phyloP scores from a whole-genome alignment of 1,140 invertebrate species.

The Helicoverpa armigera region DNA sequence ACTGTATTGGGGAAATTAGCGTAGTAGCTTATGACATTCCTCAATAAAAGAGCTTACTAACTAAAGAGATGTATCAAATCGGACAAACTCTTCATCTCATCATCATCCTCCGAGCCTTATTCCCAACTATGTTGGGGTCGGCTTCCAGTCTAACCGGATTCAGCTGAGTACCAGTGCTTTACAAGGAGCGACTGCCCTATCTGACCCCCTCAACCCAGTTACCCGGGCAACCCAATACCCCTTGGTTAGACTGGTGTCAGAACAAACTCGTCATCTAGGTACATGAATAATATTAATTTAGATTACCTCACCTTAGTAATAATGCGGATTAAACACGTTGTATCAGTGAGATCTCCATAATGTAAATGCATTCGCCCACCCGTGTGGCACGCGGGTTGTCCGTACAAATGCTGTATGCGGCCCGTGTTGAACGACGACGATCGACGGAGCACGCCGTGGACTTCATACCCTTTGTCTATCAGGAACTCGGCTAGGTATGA shows the following conservation, averaged over 20 bases:
- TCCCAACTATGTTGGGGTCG: conserved; percentile 2
- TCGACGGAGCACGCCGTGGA: conserved; percentile 98
- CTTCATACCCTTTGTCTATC: conserved; percentile 97
- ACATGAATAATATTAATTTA: too few species aligned
- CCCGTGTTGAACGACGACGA: conserved; percentile 99
- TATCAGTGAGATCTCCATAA: conserved; percentile 99
- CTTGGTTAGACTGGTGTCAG: too few species aligned
- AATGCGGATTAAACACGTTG: conserved; percentile 98
- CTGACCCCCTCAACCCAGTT: too few species aligned
- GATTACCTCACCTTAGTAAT: conserved; percentile 89
- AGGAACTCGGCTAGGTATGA: conserved; percentile 99
- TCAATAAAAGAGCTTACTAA: too few species aligned
- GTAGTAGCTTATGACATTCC: too few species aligned
- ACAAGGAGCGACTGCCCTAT: too few species aligned
- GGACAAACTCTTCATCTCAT: neutral
- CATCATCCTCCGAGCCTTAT: neutral
- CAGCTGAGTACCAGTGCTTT: too few species aligned
- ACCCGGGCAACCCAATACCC: too few species aligned
- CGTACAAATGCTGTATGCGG: conserved; percentile 98
- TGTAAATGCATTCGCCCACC: conserved; percentile 97
- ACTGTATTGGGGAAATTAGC: too few species aligned
- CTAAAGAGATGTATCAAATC: too few species aligned
- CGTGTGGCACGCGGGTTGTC: conserved; percentile 94
- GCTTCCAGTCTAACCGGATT: neutral
- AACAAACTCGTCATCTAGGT: too few species aligned